Base-by-base conservation (phyloP, 2,797 vertebrate species). In the Hapalemur alaotrensis region DNA sequence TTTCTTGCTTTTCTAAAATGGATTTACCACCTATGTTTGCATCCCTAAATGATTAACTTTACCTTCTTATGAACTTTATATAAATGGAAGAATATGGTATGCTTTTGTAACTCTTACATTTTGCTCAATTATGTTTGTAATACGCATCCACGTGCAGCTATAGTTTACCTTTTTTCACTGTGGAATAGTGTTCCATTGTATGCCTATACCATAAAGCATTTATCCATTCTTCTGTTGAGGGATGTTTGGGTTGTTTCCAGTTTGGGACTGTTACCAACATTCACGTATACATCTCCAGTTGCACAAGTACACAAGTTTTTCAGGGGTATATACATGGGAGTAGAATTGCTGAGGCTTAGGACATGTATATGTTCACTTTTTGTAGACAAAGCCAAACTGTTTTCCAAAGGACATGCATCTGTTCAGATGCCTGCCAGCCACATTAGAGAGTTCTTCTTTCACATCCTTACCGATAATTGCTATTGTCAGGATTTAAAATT, bases 1-100 rank as follows among this genome's bases (percentile, higher is more conserved):
- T 82, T 63, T 23, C 75, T 92, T 80, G 25, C 32, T 86, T 93
- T 95, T 91, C 43, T 91, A 69, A 83, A 46, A 57, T 38, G 35
- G 80, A 46, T 87, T 93, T 59, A 43, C 83, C n/a, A 75, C 22
- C 9, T 78, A 11, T 38, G n/a, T 94, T 67, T 86, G 70, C 63
- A 35, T 38, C n/a, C 17, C 30, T 84, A 76, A 78, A 32, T 54
- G 52, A 38, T 35, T 84, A 63, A 38, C 70, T 81, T 84, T 82
- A 52, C 52, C 63, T 83, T 32, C 35, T 61, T 61, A 57, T 20
- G 18, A 78, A 43, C 61, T 91, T 65, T 32, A 52, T n/a, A 1
- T 79, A 54, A 79, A n/a, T 67, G 17, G 73, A 83, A 80, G 63
- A 63, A 54, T 61, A n/a, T 5, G 28, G 12, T 46, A 63, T 70